Evolutionary conservation across 1,140 invertebrate species (phyloP).

Genomic region (Drosophila teissieri): DNA sequence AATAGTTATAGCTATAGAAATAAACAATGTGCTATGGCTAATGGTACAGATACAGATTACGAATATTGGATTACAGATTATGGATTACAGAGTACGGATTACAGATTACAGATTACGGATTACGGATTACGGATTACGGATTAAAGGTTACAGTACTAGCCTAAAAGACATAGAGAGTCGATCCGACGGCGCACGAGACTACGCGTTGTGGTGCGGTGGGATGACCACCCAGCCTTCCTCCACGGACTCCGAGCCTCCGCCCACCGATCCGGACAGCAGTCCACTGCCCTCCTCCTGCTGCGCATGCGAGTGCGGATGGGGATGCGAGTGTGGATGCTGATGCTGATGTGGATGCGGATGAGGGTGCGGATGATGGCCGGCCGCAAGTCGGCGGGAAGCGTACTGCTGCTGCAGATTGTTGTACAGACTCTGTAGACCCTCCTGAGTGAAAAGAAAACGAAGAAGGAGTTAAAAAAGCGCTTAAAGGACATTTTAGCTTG

Average conservation of each 20-base stretch:
- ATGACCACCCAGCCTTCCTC: conserved; percentile 72
- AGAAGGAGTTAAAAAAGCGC: too few relatives aligned
- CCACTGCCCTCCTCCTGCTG: conserved; percentile 16
- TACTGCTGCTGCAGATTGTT: conserved; percentile 74
- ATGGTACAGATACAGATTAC: conserved; percentile 18
- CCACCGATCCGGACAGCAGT: not conserved
- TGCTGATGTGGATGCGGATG: conserved; percentile 5
- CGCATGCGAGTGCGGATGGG: conserved; percentile 3
- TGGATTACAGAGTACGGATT: conserved; percentile 15
- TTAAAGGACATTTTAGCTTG: too few relatives aligned
- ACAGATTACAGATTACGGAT: conserved; percentile 15
- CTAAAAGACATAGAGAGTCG: conserved; percentile 21
- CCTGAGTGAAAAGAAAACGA: conserved; percentile 20
- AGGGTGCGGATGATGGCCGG: conserved; percentile 17
- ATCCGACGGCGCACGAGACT: conserved; percentile 23
- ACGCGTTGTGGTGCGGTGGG: conserved; percentile 58
- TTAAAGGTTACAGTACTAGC: conserved; percentile 27
- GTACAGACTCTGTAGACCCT: conserved; percentile 66
- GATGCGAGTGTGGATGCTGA: not conserved
- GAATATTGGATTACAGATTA: conserved; percentile 17
- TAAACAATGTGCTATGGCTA: conserved; percentile 29
- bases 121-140: conserved; percentile 8
- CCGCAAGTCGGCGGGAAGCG: conserved; percentile 44
- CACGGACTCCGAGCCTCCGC: conserved; percentile 28
- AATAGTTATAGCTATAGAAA: conserved; percentile 1